Evolutionary conservation across 2,888 invertebrate genomes (phyloP), one percentile per base, ranked within the genome.

Genomic region (Chydorus sphaericus): DNA sequence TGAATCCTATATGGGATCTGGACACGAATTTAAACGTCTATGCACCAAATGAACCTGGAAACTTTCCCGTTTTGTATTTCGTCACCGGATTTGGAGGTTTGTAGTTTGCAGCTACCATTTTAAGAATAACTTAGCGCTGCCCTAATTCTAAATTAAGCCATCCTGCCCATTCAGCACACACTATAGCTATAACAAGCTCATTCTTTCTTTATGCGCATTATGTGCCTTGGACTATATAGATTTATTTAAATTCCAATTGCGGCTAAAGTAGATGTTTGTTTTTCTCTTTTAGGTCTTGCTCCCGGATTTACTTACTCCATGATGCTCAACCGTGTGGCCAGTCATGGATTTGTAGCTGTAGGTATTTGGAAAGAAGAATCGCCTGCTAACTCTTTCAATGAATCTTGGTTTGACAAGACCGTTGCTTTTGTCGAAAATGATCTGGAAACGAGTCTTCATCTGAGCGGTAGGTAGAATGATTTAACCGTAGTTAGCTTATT

Each of bases 281-380:
- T 23, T 37, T n/a, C 10, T 37, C 10, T 36, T 26, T 11, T n/a
- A 57, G 57, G 39, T 14, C 18, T 53, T 20, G 23, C 53, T 23
- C 53, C 57, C 16, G 57, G 38, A n/a, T 23, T 18, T 7, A 44
- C 53, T 11, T 53, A 57, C 23, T 29, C 31, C 4, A 14, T 31
- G 2, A 29, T 53, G 6, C 26, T 52, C 11, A 29, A 37, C 10
- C 56, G 57, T n/a, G 26, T 61, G 3, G 60, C 60, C 7, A 59
- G 57, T 23, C 54, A 57, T 23, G 61, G 62, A 7, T 57, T 60
- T 54, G 58, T 59, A 10, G 53, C 58, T 10, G 36, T 61, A 33
- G 60, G 56, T n/a, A 59, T 60, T n/a, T 62, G 60, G 58, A 57
- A 57, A 53, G 16, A 56, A n/a, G 54, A 55, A 6, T 51, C 28